Percentiles rank a stretch among this genome's conserved stretches.
These are phyloP conservation scores for Corvus cornix DNA, from an alignment of 2,113 vertebrate genomes.

Conservation along the genomic window DNA sequence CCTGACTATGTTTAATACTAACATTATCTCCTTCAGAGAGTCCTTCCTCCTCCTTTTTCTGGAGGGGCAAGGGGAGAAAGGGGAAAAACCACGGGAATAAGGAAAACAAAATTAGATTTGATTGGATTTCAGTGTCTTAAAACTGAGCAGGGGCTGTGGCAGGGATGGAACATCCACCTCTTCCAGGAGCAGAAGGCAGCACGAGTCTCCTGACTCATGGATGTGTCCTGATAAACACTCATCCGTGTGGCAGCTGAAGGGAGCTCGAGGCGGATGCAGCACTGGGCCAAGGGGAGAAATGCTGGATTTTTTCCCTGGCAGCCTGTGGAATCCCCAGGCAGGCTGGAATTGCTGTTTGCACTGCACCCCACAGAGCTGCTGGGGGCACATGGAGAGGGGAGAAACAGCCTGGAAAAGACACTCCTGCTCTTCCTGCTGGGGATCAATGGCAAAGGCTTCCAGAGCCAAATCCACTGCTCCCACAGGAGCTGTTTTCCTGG, in stretches of 20 bases:
- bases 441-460: background rate
- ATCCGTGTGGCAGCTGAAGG: rapidly evolving
- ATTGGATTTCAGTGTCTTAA: background rate
- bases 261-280: background rate
- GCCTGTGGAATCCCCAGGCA: background rate
- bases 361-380: background rate
- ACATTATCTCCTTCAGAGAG: background rate
- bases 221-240: background rate
- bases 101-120: background rate
- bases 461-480: background rate
- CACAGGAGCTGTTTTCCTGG: background rate
- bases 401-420: background rate
- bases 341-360: background rate
- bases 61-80: background rate
- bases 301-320: background rate
- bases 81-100: background rate
- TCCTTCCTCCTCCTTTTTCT: background rate
- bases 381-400: background rate
- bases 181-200: background rate
- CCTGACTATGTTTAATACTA: background rate
- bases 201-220: background rate
- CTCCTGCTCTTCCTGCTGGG: background rate
- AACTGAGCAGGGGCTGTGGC: background rate
- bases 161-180: rapidly evolving
- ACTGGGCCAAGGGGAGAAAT: background rate